phyloP scores from a whole-genome alignment of 2,113 vertebrate species.

The Heliornis fulica region DNA sequence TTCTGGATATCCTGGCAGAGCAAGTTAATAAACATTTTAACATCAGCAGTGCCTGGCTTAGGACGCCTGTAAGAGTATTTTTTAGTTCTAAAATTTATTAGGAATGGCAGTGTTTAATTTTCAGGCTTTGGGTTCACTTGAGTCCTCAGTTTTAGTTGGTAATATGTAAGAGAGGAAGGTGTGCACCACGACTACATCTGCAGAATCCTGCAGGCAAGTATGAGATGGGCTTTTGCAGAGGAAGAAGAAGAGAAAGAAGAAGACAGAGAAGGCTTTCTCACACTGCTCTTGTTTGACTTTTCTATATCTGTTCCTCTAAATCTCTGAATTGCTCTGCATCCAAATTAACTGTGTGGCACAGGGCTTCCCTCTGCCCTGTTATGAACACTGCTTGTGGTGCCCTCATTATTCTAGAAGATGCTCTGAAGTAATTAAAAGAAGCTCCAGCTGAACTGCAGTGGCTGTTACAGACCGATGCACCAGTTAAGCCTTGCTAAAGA shows the following conservation, averaged over 20 bases:
- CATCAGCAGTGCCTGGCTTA: background rate
- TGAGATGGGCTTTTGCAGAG: background rate
- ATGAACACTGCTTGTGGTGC: background rate
- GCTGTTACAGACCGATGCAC: background rate
- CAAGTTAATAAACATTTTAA: background rate
- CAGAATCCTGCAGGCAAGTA: background rate
- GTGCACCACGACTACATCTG: background rate
- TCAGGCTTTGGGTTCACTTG: background rate
- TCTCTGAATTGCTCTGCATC: background rate
- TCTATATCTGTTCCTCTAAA: background rate
- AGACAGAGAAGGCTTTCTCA: background rate
- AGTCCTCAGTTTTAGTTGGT: background rate
- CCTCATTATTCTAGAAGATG: background rate
- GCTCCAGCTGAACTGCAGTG: background rate
- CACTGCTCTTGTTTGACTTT: background rate
- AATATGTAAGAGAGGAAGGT: background rate
- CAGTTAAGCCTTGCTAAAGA: background rate
- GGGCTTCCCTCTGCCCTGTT: background rate
- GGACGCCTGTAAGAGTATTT: background rate
- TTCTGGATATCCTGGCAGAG: conserved; percentile 14
- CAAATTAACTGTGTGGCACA: background rate
- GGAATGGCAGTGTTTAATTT: background rate
- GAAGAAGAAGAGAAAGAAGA: background rate
- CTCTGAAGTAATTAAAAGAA: background rate
- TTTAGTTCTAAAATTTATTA: background rate